Conservation (phyloP, 2,113 vertebrate genomes). For the Tyto alba region DNA sequence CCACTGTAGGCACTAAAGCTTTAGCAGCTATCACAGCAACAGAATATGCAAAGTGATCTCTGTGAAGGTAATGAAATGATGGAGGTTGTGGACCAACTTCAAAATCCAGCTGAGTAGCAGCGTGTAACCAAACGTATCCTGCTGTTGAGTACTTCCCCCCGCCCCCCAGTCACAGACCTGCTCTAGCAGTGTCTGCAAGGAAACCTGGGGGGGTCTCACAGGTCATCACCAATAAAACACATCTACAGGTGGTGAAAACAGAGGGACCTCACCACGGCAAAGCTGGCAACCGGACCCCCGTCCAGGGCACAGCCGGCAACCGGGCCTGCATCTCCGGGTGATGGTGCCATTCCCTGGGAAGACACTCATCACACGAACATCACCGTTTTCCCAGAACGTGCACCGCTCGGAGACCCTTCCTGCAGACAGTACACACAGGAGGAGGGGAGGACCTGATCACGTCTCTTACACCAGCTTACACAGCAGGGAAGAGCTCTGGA, state of each 20-base stretch:
- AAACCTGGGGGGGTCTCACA: not conserved
- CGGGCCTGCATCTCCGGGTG: too few species aligned
- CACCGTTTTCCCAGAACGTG: not conserved
- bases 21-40: not conserved
- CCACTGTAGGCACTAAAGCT: not conserved
- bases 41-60: not conserved
- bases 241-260: not conserved
- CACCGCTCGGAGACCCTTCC: too few species aligned
- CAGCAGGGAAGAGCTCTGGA: too few species aligned
- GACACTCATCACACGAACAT: not conserved
- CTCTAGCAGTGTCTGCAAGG: not conserved
- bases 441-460: too few species aligned
- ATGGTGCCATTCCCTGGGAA: too few species aligned
- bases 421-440: too few species aligned
- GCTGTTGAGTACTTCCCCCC: rapidly evolving
- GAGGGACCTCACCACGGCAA: not conserved
- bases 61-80: not conserved
- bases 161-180: not conserved
- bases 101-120: not conserved
- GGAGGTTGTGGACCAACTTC: not conserved
- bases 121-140: not conserved
- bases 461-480: too few species aligned
- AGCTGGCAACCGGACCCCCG: not conserved
- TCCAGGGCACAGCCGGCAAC: too few species aligned
- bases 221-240: not conserved